phyloP scores from a whole-genome alignment of 2,888 invertebrate genomes.

The Drosophila silvestris region DNA sequence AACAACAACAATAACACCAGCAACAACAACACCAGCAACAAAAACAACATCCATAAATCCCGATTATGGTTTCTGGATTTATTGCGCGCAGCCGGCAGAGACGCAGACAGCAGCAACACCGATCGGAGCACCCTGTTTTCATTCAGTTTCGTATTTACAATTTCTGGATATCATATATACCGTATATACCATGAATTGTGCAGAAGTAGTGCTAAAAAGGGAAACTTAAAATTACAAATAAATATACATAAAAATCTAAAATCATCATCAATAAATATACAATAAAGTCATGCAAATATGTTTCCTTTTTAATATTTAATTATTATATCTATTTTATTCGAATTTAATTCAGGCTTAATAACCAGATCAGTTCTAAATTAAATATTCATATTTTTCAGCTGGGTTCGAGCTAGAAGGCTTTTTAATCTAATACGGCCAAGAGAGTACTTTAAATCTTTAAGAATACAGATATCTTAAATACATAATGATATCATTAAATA shows the following conservation, averaged over 20 bases:
- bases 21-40: constrained; percentile 54
- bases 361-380: background rate
- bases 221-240: background rate
- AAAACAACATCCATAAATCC: constrained; percentile 75
- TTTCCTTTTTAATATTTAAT: background rate
- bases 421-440: background rate
- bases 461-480: no score
- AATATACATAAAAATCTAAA: no score
- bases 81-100: constrained; percentile 61
- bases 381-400: background rate
- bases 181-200: background rate
- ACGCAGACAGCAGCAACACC: constrained; percentile 17
- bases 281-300: no score
- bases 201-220: background rate
- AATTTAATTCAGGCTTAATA: background rate
- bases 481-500: background rate
- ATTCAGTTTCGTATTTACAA: background rate
- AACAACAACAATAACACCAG: constrained; percentile 34
- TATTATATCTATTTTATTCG: background rate
- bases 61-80: constrained; percentile 81
- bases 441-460: no score
- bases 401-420: fast-evolving
- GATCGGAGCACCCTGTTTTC: constrained; percentile 41
- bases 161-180: background rate
- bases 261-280: no score